phyloP scores from a whole-genome alignment of 2,797 vertebrate genomes.

The Agapornis canus region DNA sequence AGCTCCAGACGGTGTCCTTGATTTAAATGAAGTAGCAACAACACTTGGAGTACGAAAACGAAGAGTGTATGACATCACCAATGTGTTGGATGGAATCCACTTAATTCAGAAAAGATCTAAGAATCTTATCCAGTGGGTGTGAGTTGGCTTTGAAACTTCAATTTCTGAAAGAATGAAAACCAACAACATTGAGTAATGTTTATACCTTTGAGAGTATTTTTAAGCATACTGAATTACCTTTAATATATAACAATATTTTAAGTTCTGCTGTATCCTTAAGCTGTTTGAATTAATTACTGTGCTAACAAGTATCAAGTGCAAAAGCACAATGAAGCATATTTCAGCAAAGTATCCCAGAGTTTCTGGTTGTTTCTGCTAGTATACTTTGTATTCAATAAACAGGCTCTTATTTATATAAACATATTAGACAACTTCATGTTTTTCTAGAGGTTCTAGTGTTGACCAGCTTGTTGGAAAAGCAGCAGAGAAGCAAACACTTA shows the following conservation, averaged over 20 bases:
- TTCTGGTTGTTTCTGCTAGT: background rate
- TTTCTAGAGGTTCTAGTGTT: constrained; percentile 79
- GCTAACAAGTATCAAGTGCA: background rate
- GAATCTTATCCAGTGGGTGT: constrained; percentile 91
- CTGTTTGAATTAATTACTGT: background rate
- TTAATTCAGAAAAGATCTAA: constrained; percentile 86
- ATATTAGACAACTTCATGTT: background rate
- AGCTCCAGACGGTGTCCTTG: constrained; percentile 83
- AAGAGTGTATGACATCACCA: constrained; percentile 91
- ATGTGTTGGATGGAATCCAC: constrained; percentile 84
- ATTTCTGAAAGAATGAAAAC: background rate
- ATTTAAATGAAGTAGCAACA: constrained; percentile 83
- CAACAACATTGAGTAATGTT: background rate
- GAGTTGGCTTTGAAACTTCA: constrained; percentile 71
- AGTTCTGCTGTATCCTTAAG: background rate
- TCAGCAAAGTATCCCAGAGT: background rate
- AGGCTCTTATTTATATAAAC: background rate
- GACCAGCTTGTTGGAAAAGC: constrained; percentile 60
- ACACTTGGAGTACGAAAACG: constrained; percentile 83
- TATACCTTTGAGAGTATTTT: background rate
- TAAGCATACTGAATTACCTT: background rate
- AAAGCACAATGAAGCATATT: background rate
- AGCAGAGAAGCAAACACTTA: constrained; percentile 70
- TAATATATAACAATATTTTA: background rate
- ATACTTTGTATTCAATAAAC: background rate